Evolutionary conservation across 1,140 invertebrate genomes (phyloP).

Genomic region (Drosophila tsacasi): DNA sequence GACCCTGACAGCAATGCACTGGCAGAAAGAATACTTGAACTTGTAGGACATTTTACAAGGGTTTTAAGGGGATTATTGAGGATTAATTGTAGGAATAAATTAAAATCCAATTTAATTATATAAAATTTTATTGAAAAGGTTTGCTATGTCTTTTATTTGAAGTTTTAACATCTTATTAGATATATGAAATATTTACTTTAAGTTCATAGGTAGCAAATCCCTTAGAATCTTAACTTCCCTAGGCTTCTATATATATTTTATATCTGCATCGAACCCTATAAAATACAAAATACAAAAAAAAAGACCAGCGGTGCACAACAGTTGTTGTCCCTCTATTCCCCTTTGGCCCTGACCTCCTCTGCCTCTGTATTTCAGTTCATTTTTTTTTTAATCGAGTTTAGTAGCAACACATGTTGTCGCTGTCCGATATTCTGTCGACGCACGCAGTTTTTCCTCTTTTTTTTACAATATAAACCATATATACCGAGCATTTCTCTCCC

Average conservation of each 20-base stretch:
- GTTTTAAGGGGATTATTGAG: background rate
- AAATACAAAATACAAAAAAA: conserved; percentile 8
- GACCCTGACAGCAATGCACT: conserved; percentile 51
- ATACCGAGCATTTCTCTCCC: conserved; percentile 13
- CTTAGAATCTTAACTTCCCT: no score
- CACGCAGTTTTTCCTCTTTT: conserved; percentile 48
- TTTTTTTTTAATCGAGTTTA: conserved; percentile 20
- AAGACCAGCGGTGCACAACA: conserved; percentile 58
- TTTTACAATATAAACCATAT: conserved; percentile 11
- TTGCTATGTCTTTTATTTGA: background rate
- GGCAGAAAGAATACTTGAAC: conserved; percentile 27
- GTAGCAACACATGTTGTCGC: conserved; percentile 66
- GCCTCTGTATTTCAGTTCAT: conserved; percentile 13
- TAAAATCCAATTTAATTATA: background rate
- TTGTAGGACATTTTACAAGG: background rate
- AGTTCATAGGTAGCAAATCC: background rate
- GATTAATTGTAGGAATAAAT: background rate
- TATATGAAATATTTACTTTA: background rate
- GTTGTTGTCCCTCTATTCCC: conserved; percentile 61
- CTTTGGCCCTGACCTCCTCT: conserved; percentile 13
- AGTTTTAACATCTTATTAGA: background rate
- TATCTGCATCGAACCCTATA: background rate
- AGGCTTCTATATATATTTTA: background rate
- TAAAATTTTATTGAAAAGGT: background rate
- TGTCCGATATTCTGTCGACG: conserved; percentile 65